These are phyloP conservation scores for Eudorcas thomsonii DNA, from an alignment of 2,113 vertebrate genomes.

Conservation along the genomic window DNA sequence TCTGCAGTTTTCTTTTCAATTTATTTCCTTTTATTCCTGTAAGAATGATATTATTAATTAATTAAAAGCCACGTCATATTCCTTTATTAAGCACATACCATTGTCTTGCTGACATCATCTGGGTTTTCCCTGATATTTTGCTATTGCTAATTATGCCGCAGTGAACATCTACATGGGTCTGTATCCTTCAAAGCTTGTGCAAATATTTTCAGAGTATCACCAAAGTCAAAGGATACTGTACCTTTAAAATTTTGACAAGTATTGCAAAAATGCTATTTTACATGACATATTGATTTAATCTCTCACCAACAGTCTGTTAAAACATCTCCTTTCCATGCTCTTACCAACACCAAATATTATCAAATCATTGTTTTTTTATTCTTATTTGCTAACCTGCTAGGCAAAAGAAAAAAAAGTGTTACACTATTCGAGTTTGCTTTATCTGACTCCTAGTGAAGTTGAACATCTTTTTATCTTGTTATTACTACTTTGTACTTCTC, in stretches of 20 bases:
- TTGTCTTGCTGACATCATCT: neutral
- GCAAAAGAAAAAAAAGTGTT: neutral
- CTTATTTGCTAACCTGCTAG: neutral
- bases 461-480: neutral
- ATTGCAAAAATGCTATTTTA: neutral
- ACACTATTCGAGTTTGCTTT: neutral
- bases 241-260: neutral
- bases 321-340: neutral
- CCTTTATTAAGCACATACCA: neutral
- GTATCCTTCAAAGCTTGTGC: neutral
- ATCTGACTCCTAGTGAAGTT: neutral
- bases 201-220: neutral
- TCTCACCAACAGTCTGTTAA: neutral
- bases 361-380: neutral
- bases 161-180: neutral
- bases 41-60: neutral
- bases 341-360: neutral
- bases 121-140: constrained; percentile 3
- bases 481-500: constrained; percentile 2
- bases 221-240: neutral
- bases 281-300: neutral
- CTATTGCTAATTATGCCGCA: neutral
- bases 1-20: neutral
- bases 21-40: neutral
- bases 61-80: neutral